Evolutionary conservation across 2,113 vertebrate species (phyloP).

Genomic region (Hippocampus barbouri): DNA sequence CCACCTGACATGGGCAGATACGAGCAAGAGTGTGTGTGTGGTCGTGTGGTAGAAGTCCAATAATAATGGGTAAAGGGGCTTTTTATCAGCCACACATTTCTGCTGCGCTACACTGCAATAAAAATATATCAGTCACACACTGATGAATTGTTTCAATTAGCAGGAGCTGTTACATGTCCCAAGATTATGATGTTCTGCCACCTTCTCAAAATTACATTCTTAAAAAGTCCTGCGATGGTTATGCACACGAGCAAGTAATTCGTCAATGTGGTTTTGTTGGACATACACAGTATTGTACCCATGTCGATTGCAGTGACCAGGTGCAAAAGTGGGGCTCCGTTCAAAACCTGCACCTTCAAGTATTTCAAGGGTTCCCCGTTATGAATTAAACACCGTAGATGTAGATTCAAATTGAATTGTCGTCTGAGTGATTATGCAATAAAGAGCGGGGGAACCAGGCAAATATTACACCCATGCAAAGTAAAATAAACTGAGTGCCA

Average conservation of each 20-base stretch:
- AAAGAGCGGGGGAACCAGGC: neutral
- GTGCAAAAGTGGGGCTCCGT: neutral
- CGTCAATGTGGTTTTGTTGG: slow-evolving; percentile 2
- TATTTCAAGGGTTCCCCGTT: neutral
- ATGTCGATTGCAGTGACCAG: neutral
- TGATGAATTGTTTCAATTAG: slow-evolving; percentile 56
- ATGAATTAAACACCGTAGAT: neutral
- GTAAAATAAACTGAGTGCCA: neutral
- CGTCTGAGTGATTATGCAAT: neutral
- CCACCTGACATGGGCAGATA: slow-evolving; percentile 9
- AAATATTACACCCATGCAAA: neutral
- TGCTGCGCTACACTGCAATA: slow-evolving; percentile 10
- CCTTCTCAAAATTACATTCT: slow-evolving; percentile 18
- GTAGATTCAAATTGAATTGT: neutral
- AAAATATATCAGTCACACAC: slow-evolving; percentile 39
- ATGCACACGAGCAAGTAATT: slow-evolving; percentile 21
- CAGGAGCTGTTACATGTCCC: slow-evolving; percentile 13
- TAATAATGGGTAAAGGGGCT: slow-evolving; percentile 14
- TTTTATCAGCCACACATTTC: slow-evolving; percentile 37
- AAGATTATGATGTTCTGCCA: slow-evolving; percentile 13
- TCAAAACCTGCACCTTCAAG: neutral
- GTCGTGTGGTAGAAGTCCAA: slow-evolving; percentile 10
- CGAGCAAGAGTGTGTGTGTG: neutral
- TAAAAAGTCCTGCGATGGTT: slow-evolving; percentile 15
- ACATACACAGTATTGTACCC: neutral